phyloP scores from a whole-genome alignment of 2,113 vertebrate species.

The Sialia sialis region DNA sequence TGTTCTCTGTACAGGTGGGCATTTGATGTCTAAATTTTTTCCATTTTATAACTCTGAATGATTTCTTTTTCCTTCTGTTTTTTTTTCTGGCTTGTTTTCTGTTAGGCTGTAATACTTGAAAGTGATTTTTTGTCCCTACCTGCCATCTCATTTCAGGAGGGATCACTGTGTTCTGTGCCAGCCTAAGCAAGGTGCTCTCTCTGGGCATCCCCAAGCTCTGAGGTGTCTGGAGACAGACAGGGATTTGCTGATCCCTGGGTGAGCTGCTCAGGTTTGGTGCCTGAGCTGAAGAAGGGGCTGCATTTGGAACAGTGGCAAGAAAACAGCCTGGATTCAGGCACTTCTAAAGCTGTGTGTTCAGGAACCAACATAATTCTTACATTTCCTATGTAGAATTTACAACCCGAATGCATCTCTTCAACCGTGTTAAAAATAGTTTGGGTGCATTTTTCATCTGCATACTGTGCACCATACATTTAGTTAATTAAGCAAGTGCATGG shows the following conservation, averaged over 20 bases:
- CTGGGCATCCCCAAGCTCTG: rapidly evolving
- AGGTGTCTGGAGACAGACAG: neutral
- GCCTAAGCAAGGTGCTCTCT: neutral
- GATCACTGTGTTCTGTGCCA: neutral
- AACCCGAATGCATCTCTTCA: neutral
- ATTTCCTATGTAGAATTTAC: neutral
- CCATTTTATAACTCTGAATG: neutral
- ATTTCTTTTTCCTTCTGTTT: neutral
- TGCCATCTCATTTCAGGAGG: neutral
- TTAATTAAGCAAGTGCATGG: slow-evolving; percentile 3
- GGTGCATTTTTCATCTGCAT: slow-evolving; percentile 6
- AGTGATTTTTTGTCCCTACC: neutral
- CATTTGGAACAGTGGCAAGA: neutral
- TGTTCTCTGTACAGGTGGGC: neutral
- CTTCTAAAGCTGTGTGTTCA: neutral
- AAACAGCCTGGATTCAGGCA: neutral
- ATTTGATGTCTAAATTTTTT: neutral
- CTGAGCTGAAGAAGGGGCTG: neutral
- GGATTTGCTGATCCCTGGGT: neutral
- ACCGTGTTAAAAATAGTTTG: slow-evolving; percentile 26
- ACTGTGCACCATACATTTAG: neutral
- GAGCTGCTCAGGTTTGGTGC: neutral
- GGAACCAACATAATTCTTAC: neutral
- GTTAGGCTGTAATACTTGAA: neutral
- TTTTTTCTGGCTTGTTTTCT: neutral